Evolutionary conservation across 2,113 vertebrate genomes (phyloP), one percentile per base, ranked within the genome.

Genomic region (Varanus salvator): DNA sequence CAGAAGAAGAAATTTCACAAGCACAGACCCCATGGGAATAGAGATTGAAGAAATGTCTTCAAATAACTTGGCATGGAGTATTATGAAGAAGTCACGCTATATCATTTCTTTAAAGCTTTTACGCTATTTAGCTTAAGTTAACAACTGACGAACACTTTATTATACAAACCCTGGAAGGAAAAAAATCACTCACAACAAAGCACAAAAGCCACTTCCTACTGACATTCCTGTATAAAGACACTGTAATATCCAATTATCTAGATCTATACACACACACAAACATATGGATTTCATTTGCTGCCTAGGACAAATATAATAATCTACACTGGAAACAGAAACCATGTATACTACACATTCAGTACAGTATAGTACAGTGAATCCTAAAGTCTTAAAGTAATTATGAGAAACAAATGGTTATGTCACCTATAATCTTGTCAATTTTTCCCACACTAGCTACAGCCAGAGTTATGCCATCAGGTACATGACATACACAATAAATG

Each of bases 111-210:
- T 87, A 90, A 89, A 54, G 5, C 50, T 91, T 89, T 78, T 57
- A 90, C 91, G 84, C 80, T 92, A 90, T 90, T 93, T 92, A 89
- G 90, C 76, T 89, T 64, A 25, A 80, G 76, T 31, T 69, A n/a
- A 23, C 17, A 66, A 8, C 64, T 85, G 57, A 52, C 60, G 29
- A 38, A n/a, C 82, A 85, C 60, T 48, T 91, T 82, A 91, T 94
- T 92, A 92, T 75, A 38, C 1, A 80, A 60, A 91, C 78, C 8
- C 86, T 87, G 87, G 88, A 54, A 75, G 44, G n/a, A 85, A 71
- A 11, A 11, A 94, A 66, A 75, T 44, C 14, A 69, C 38, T 90
- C 83, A 80, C 50, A 92, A 54, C 69, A 93, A 34, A 80, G 60
- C 31, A 60, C 82, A 93, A 89, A 93, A 92, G 80, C 66, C 87